These are phyloP conservation scores for Nephotettix cincticeps DNA, from an alignment of 1,140 invertebrate genomes.

Conservation along the genomic window DNA sequence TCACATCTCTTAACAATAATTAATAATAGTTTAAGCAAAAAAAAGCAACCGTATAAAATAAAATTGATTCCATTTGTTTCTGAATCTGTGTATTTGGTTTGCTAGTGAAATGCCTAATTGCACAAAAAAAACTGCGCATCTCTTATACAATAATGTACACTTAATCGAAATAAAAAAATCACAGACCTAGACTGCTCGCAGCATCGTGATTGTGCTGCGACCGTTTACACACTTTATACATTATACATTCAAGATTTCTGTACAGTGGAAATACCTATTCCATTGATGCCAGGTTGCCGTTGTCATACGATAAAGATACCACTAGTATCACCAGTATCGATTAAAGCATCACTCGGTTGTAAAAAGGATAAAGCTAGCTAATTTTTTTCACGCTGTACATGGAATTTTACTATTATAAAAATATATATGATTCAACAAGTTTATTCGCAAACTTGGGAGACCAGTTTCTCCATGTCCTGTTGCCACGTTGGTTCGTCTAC, in stretches of 20 bases:
- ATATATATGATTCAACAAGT: not conserved
- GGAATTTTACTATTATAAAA: slow-evolving; percentile 24
- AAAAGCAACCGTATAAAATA: not conserved
- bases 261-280: slow-evolving; percentile 7
- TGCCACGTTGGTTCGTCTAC: slow-evolving; percentile 38
- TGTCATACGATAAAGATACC: not conserved
- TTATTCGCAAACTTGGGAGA: slow-evolving; percentile 65
- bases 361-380: not conserved
- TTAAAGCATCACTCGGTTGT: not conserved
- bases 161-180: slow-evolving; percentile 3
- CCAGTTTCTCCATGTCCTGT: slow-evolving; percentile 72
- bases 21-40: not conserved
- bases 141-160: slow-evolving; percentile 8
- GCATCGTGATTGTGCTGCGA: not conserved
- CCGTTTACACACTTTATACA: slow-evolving; percentile 13
- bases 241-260: not conserved
- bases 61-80: not conserved
- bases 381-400: slow-evolving; percentile 17
- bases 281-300: not conserved
- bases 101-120: not conserved
- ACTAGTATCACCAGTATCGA: not conserved
- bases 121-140: not conserved
- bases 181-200: slow-evolving; percentile 15
- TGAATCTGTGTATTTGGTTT: not conserved
- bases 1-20: not conserved